A percentile compares a stretch with the other conserved stretches of the same genome.
Conservation (phyloP, 2,113 vertebrate species). For the Cardinalis cardinalis region DNA sequence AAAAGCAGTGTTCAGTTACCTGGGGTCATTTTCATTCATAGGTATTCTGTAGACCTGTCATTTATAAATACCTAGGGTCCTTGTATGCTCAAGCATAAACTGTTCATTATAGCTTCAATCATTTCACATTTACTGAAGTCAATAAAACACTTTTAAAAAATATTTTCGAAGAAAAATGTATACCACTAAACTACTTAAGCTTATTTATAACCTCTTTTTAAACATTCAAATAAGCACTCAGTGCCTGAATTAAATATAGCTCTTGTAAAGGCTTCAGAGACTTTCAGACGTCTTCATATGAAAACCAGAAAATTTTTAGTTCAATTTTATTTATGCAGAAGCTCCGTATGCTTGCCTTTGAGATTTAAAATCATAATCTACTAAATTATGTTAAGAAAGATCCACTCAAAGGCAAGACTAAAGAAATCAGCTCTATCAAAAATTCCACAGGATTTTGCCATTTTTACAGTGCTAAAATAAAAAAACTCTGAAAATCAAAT, state of each 20-base stretch:
- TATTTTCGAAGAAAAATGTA: conserved; percentile 40
- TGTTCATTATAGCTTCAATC: conserved; percentile 65
- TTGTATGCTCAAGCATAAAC: conserved; percentile 57
- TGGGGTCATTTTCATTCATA: conserved; percentile 70
- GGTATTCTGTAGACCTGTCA: conserved; percentile 57
- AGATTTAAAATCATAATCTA: conserved; percentile 33
- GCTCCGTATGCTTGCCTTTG: background rate
- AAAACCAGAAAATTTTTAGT: conserved; percentile 41
- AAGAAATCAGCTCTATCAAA: background rate
- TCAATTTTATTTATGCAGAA: conserved; percentile 14
- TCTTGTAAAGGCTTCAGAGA: conserved; percentile 16
- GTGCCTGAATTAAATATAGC: conserved; percentile 32
- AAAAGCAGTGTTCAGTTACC: conserved; percentile 50
- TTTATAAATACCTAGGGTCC: conserved; percentile 58
- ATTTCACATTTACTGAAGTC: conserved; percentile 54
- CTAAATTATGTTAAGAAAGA: background rate
- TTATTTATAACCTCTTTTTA: conserved; percentile 40
- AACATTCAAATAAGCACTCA: conserved; percentile 28
- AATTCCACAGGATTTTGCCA: background rate
- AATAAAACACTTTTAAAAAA: conserved; percentile 26
- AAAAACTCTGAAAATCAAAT: background rate
- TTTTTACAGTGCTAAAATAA: background rate
- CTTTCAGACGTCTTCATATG: conserved; percentile 6
- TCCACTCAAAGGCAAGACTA: background rate
- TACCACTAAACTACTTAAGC: conserved; percentile 10